Evolutionary conservation across 92 coral and sea anemone species (phyloP), one percentile per base, ranked within the genome.

Genomic region (Actinostola sp.): DNA sequence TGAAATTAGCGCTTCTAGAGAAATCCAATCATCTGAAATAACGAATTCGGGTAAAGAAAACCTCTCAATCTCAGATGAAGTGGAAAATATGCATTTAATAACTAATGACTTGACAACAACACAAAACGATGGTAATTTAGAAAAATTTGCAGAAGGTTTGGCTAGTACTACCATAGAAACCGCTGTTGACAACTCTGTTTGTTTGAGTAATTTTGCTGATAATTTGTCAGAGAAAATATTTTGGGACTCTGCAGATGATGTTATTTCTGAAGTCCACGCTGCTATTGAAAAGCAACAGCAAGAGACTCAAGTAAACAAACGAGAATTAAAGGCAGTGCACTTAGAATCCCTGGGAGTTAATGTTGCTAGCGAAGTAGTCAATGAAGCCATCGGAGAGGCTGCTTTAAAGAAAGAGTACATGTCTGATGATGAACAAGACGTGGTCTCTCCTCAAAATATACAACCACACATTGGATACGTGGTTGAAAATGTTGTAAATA

Each of bases 401-500:
- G 82, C 70, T 12, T 49, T 48, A 21, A 59, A 20, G 16, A 60
- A 64, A 35, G 78, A 76, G 45, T 51, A 44, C 42, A 21, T n/a
- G 19, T 8, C 55, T 52, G 57, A 45, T 14, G 43, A 46, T 44
- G 49, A 77, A 50, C 50, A 66, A 34, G 85, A 67, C 34, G 59
- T 68, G 8, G 49, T n/a, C n/a, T n/a, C 84, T 12, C 41, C 84
- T 66, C 69, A 67, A 26, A 48, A 78, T 50, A 27, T 89, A 58
- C 89, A 89, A 72, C 91, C 95, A 42, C 88, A 78, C 16, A 60
- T 89, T n/a, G 33, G 75, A 33, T 87, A 85, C 9, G 88, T 85
- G 42, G 91, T 89, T 50, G 91, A 89, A 66, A 89, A 89, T 69
- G 75, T 89, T 70, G 91, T 89, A 9, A 89, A 89, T 68, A 86